Evolutionary conservation across 1,140 invertebrate genomes (phyloP).

Genomic region (Lanistes nyassanus): DNA sequence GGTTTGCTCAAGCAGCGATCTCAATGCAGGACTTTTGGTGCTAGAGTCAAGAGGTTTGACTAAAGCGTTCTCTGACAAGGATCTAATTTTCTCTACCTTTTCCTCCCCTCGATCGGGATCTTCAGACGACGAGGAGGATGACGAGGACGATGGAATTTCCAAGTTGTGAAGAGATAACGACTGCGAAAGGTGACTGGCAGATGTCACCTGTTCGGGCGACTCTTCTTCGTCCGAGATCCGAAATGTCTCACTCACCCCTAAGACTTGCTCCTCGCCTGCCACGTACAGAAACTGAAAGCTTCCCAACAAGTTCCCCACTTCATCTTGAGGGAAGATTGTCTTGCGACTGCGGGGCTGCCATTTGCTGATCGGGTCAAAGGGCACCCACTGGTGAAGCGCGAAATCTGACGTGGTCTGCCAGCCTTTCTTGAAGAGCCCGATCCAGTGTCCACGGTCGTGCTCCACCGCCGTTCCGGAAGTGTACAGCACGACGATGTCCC

Average conservation of each 20-base stretch:
- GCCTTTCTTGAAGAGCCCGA: constrained; percentile 21
- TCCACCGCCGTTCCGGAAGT: constrained; percentile 14
- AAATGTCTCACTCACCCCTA: constrained; percentile 18
- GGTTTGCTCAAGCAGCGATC: too few relatives aligned
- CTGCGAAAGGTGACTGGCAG: background rate
- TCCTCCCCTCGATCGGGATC: background rate
- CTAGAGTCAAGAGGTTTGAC: background rate
- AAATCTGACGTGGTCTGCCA: constrained; percentile 17
- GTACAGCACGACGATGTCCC: constrained; percentile 12
- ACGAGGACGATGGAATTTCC: constrained; percentile 2
- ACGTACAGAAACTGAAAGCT: constrained; percentile 23
- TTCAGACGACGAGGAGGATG: background rate
- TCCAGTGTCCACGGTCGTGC: constrained; percentile 2
- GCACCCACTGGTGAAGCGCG: constrained; percentile 9
- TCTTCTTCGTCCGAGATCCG: background rate
- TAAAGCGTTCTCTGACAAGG: background rate
- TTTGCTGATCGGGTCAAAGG: background rate
- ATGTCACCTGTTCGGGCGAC: too few relatives aligned
- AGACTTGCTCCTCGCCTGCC: background rate
- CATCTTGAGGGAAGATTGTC: constrained; percentile 16
- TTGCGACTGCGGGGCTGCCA: background rate
- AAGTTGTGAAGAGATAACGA: constrained; percentile 19
- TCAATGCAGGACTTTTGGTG: too few relatives aligned
- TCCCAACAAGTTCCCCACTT: background rate
- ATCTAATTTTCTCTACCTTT: background rate